Conservation (phyloP, 2,113 vertebrate genomes). For the Corydoras maculifer region DNA sequence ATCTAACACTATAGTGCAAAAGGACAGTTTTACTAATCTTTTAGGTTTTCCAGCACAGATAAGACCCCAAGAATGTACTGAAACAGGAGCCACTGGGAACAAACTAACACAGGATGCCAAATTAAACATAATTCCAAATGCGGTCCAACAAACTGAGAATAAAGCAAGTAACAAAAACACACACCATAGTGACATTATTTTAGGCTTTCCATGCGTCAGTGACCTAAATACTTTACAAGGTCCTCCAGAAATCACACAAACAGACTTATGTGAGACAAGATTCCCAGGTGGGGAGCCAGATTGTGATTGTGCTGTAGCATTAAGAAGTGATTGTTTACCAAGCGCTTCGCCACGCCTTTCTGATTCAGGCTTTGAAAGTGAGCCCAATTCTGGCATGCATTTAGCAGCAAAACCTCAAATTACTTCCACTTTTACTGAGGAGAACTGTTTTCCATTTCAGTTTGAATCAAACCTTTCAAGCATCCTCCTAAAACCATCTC, state of each 20-base stretch:
- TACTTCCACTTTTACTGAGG: constrained; percentile 55
- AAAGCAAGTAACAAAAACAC: not conserved
- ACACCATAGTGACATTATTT: not conserved
- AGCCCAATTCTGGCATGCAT: constrained; percentile 85
- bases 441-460: constrained; percentile 53
- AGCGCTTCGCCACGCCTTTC: constrained; percentile 86
- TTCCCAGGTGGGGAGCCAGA: constrained; percentile 20
- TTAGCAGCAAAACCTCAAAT: constrained; percentile 64
- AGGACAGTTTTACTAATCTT: not conserved
- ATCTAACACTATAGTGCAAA: not conserved
- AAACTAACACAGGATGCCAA: constrained; percentile 1
- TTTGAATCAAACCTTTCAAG: constrained; percentile 67
- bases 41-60: not conserved
- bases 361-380: constrained; percentile 92
- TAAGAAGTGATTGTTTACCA: constrained; percentile 67
- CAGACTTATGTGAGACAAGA: constrained; percentile 10
- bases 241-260: not conserved
- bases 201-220: not conserved
- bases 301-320: constrained; percentile 40
- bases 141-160: not conserved
- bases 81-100: constrained; percentile 27
- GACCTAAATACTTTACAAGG: not conserved
- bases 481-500: constrained; percentile 63
- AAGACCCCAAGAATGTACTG: too few relatives aligned
- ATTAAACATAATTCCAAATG: constrained; percentile 2